Base-by-base conservation (phyloP, 2,113 vertebrate species). In the Entomyzon cyanotis region DNA sequence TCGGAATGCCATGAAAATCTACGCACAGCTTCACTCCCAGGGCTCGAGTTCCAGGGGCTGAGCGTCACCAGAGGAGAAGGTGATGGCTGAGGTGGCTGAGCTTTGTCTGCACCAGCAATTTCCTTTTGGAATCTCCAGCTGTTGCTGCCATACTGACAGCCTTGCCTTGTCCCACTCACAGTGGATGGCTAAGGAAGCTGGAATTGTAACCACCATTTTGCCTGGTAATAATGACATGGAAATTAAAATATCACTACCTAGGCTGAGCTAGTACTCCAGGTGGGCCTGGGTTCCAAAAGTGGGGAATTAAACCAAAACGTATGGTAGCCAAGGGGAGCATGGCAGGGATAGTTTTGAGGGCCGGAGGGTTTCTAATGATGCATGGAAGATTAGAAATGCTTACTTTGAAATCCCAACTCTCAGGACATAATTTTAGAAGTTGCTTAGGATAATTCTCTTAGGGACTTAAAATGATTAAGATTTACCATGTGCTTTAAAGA, bases 371-470 rank as follows among this genome's bases (percentile, higher is more conserved):
- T 95, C 89, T 93, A 89, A 94, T 93, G 90, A 77, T 90, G 80
- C 83, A 56, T 87, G 74, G 87, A 91, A 95, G 89, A 93, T 95
- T 76, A 93, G 90, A 95, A 95, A 95, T 91, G 94, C 91, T 82
- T 87, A 89, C 93, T 94, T 64, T 81, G 83, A 94, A 94, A 93
- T 93, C 93, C 88, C 92, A 90, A 62, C 90, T 91, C 92, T 92
- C 94, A 95, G 90, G 94, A 92, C 92, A 77, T 96, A 94, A 96
- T 84, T 94, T 95, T 94, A 94, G 89, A 94, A 93, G 93, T 96
- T 96, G 88, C 94, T 93, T 94, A 92, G 83, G 92, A 90, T 94
- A 96, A 89, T 93, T 95, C 95, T 94, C 95, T 89, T 87, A 92
- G 92, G 79, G 92, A 95, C 64, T 96, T 96, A 91, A 88, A 93